Evolutionary conservation across 2,888 invertebrate species (phyloP).

Genomic region (Thereva nobilitata): DNA sequence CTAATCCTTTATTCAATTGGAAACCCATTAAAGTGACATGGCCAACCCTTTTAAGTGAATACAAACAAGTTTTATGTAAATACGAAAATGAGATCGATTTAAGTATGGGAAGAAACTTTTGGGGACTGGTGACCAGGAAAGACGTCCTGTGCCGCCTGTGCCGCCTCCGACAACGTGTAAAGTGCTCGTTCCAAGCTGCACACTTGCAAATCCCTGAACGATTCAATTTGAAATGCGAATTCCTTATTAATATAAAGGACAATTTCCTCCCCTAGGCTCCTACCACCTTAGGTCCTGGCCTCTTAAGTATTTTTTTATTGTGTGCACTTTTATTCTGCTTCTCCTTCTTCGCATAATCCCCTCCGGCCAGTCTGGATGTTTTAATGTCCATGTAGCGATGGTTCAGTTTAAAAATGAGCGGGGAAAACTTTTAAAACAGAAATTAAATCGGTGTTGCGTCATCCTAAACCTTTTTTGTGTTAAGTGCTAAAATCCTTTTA

Average conservation of each 20-base stretch:
- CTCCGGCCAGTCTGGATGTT: slow-evolving; percentile 34
- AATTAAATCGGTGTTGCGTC: slow-evolving; percentile 2
- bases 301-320: slow-evolving; percentile 12
- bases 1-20: slow-evolving; percentile 60
- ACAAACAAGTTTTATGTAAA: slow-evolving; percentile 59
- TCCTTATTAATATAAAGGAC: slow-evolving; percentile 20
- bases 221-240: slow-evolving; percentile 24
- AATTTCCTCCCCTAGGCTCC: neutral
- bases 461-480: neutral
- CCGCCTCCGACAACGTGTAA: neutral
- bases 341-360: slow-evolving; percentile 25
- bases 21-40: slow-evolving; percentile 58
- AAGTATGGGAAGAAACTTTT: slow-evolving; percentile 13
- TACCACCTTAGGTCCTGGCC: neutral
- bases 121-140: slow-evolving; percentile 3
- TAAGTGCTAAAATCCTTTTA: slow-evolving; percentile 13
- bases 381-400: slow-evolving; percentile 26
- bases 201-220: slow-evolving; percentile 28
- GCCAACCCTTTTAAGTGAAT: slow-evolving; percentile 59
- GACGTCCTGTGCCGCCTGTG: slow-evolving; percentile 3
- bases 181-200: slow-evolving; percentile 24
- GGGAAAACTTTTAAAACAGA: slow-evolving; percentile 6
- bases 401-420: slow-evolving; percentile 5
- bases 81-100: slow-evolving; percentile 57
- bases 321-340: neutral